Conservation (phyloP, 1,140 invertebrate genomes). For the Latrodectus geometricus region DNA sequence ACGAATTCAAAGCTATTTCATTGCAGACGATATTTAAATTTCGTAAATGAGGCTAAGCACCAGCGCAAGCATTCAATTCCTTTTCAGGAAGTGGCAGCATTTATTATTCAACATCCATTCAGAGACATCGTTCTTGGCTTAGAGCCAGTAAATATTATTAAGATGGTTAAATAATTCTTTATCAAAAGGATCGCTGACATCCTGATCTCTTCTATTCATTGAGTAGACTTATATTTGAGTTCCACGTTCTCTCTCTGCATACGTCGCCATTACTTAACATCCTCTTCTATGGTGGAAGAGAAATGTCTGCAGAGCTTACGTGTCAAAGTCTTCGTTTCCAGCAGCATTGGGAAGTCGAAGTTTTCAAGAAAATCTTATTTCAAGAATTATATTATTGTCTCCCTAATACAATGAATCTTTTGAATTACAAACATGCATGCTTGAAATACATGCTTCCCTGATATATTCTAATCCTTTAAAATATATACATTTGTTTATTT, state of each 20-base stretch:
- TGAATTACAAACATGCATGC: neutral
- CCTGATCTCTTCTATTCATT: neutral
- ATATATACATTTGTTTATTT: too few species aligned
- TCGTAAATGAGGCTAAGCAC: too few species aligned
- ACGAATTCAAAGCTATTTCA: too few species aligned
- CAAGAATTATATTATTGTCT: neutral
- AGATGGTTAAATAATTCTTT: neutral
- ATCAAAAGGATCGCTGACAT: neutral
- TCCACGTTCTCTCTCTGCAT: neutral
- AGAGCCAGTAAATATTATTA: neutral
- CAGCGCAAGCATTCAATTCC: too few species aligned
- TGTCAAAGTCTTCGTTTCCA: too few species aligned
- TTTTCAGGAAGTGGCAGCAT: neutral
- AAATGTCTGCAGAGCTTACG: too few species aligned
- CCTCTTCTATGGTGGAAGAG: too few species aligned
- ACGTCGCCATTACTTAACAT: too few species aligned
- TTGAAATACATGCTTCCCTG: neutral
- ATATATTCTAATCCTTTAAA: neutral
- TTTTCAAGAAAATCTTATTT: too few species aligned
- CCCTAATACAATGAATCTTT: neutral
- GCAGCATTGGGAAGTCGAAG: too few species aligned
- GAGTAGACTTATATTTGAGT: neutral
- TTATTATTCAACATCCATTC: neutral
- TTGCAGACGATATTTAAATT: too few species aligned
- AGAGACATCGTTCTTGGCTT: neutral